Evolutionary conservation across 1,140 invertebrate genomes (phyloP).

Genomic region (Drosophila miranda): DNA sequence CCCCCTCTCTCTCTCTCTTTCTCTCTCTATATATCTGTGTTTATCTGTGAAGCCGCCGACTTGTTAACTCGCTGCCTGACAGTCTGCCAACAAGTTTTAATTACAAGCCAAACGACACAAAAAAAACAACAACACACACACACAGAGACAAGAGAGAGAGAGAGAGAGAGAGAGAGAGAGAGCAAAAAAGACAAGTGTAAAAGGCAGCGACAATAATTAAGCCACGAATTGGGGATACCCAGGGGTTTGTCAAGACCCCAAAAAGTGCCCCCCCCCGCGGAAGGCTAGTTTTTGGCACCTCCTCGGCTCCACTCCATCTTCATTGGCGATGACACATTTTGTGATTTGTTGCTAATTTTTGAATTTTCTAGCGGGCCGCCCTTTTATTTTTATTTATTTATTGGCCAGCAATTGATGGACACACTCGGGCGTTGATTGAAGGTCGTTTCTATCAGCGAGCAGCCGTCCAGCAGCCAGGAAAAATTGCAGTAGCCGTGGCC

Average conservation of each 20-base stretch:
- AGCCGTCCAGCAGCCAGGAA: conserved; percentile 44
- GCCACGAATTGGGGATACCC: conserved; percentile 5
- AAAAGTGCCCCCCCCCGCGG: not conserved
- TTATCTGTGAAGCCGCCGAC: conserved; percentile 66
- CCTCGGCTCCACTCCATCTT: conserved; percentile 31
- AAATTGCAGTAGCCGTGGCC: conserved; percentile 62
- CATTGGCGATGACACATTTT: conserved; percentile 50
- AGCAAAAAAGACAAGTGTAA: conserved; percentile 22
- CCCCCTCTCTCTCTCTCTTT: not conserved
- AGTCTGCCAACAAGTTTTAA: conserved; percentile 79
- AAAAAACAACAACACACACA: conserved; percentile 9
- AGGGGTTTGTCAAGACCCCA: no score
- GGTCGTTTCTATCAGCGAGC: conserved; percentile 57
- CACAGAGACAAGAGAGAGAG: not conserved
- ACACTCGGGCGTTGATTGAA: conserved; percentile 58
- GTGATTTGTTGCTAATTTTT: conserved; percentile 71
- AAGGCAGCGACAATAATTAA: not conserved
- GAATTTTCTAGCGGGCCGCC: conserved; percentile 39
- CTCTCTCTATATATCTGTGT: not conserved
- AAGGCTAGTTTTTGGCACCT: conserved; percentile 69
- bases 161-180: no score
- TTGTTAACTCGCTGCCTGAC: conserved; percentile 78
- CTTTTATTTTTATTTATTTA: conserved; percentile 34
- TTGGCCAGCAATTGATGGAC: conserved; percentile 43
- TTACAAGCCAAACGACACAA: conserved; percentile 57